A percentile compares a stretch with the other conserved stretches of the same genome.
These are phyloP conservation scores for Dufourea novaeangliae DNA, from an alignment of 1,140 invertebrate genomes.

Conservation along the genomic window DNA sequence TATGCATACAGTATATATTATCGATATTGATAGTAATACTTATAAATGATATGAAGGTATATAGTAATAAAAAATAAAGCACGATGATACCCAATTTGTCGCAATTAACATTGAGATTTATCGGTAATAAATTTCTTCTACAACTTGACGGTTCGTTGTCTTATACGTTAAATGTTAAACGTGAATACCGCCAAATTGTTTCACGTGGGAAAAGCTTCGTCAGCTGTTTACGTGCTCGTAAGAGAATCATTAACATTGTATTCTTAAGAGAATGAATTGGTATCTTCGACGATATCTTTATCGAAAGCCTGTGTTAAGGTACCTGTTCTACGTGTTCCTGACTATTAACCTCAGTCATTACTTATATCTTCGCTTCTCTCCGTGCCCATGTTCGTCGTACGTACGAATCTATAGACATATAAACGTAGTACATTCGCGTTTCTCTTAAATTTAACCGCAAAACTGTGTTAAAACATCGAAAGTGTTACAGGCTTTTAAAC, in stretches of 20 bases:
- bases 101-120: conserved; percentile 74
- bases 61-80: conserved; percentile 48
- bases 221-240: conserved; percentile 70
- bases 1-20: conserved; percentile 37
- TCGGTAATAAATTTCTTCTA: conserved; percentile 73
- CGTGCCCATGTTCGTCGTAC: not conserved
- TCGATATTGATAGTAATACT: conserved; percentile 59
- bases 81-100: conserved; percentile 68
- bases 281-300: conserved; percentile 45
- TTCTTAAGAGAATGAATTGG: conserved; percentile 74
- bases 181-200: conserved; percentile 53
- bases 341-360: conserved; percentile 59
- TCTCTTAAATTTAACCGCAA: conserved; percentile 70
- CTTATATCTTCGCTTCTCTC: conserved; percentile 8
- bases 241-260: conserved; percentile 71
- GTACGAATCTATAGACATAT: not conserved
- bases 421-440: not conserved
- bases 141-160: conserved; percentile 52
- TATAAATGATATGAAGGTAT: conserved; percentile 48
- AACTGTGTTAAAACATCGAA: conserved; percentile 30
- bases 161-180: conserved; percentile 30
- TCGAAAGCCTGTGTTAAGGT: conserved; percentile 62
- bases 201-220: conserved; percentile 73
- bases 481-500: not conserved
- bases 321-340: conserved; percentile 66